These are phyloP conservation scores for Troides oblongomaculatus DNA, from an alignment of 2,888 invertebrate species.

Conservation along the genomic window DNA sequence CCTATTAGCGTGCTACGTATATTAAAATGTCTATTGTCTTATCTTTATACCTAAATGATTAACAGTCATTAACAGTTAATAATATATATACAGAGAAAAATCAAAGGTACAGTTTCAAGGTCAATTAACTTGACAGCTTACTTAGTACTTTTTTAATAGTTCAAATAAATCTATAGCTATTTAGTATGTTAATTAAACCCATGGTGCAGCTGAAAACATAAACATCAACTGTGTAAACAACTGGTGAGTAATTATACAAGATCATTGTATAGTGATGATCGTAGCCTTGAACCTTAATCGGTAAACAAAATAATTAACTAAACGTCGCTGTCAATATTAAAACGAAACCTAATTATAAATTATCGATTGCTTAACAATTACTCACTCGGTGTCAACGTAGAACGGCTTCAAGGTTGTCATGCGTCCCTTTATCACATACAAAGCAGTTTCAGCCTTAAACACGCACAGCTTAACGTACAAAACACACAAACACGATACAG, in stretches of 20 bases:
- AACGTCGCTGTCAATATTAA: conserved; percentile 3
- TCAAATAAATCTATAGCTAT: no score
- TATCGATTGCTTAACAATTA: conserved; percentile 21
- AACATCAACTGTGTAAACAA: neutral
- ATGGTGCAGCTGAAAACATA: neutral
- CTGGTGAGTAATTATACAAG: neutral
- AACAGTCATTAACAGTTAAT: no score
- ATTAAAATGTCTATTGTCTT: no score
- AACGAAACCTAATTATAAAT: neutral
- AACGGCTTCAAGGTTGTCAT: conserved; percentile 38
- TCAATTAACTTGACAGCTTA: no score
- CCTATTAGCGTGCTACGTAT: no score
- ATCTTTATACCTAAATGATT: no score
- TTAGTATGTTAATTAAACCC: no score
- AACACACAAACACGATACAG: conserved; percentile 34
- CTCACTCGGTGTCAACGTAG: conserved; percentile 41
- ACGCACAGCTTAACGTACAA: conserved; percentile 26
- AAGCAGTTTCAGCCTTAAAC: conserved; percentile 23
- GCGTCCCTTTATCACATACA: conserved; percentile 31
- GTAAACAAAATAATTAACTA: neutral
- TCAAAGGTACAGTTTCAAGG: no score
- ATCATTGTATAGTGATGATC: neutral
- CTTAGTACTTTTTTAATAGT: no score
- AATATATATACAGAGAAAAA: no score
- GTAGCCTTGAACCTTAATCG: conserved; percentile 18